phyloP scores from a whole-genome alignment of 2,113 vertebrate species.

The Carlito syrichta region DNA sequence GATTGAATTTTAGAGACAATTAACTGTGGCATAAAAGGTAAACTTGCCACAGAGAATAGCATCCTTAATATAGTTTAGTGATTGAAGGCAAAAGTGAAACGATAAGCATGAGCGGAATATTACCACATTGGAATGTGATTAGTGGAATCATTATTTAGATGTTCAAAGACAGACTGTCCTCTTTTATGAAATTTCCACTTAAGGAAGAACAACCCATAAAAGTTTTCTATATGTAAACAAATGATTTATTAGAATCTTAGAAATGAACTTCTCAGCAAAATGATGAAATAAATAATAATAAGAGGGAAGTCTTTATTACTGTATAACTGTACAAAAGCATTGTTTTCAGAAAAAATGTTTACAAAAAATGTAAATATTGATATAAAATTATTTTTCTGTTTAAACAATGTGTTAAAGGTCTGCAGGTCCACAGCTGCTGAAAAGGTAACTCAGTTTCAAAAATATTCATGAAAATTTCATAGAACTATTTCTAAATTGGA shows the following conservation, averaged over 20 bases:
- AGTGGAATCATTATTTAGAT: not conserved
- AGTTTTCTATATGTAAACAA: not conserved
- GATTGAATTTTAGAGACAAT: not conserved
- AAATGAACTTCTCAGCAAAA: not conserved
- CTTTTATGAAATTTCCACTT: not conserved
- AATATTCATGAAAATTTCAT: not conserved
- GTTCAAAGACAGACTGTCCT: not conserved
- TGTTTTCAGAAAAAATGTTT: not conserved
- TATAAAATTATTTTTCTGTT: not conserved
- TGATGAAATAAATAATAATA: not conserved
- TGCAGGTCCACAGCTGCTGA: not conserved
- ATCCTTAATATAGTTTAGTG: not conserved
- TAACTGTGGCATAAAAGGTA: not conserved
- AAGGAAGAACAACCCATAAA: not conserved
- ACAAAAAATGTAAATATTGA: not conserved
- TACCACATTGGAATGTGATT: not conserved
- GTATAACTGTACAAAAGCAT: not conserved
- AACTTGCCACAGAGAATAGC: not conserved
- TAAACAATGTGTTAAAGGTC: not conserved
- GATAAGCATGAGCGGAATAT: not conserved
- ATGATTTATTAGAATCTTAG: not conserved
- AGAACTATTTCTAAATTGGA: not conserved
- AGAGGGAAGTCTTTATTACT: not conserved
- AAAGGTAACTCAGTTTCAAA: not conserved
- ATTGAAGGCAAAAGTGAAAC: not conserved